Evolutionary conservation across 2,888 invertebrate species (phyloP).

Genomic region (Nysson spinosus): DNA sequence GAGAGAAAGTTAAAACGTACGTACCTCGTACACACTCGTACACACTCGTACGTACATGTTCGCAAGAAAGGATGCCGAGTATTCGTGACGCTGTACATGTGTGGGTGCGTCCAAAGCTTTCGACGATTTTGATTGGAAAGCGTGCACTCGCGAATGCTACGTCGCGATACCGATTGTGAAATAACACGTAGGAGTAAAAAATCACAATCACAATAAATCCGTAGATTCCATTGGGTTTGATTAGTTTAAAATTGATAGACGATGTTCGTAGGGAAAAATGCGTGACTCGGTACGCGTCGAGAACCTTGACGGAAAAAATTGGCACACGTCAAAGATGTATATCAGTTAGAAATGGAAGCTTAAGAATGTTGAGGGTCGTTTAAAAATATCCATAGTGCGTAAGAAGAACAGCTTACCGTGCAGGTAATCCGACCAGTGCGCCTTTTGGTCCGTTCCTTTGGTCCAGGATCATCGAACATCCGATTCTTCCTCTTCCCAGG

Average conservation of each 20-base stretch:
- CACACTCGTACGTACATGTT: no score
- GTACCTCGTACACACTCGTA: slow-evolving; percentile 2
- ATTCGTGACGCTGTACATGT: not conserved
- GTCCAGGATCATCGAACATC: slow-evolving; percentile 28
- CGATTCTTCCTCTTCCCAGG: slow-evolving; percentile 17
- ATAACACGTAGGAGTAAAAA: no score
- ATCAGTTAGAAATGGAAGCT: no score
- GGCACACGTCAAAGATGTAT: no score
- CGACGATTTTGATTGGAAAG: slow-evolving; percentile 16
- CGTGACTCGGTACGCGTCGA: no score
- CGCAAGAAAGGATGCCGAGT: slow-evolving; percentile 5
- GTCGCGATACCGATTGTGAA: not conserved
- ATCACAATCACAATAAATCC: no score
- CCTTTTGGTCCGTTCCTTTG: slow-evolving; percentile 22
- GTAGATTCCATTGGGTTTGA: no score
- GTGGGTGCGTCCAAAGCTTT: slow-evolving; percentile 10
- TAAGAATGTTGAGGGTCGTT: not conserved
- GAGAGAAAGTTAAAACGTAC: slow-evolving; percentile 62
- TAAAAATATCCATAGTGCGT: not conserved
- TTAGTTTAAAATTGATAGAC: no score
- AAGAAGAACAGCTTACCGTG: slow-evolving; percentile 41
- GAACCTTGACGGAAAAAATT: no score
- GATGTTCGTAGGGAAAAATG: no score
- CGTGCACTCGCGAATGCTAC: not conserved
- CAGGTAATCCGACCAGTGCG: slow-evolving; percentile 41